These are phyloP conservation scores for Babyrousa celebensis DNA, from an alignment of 2,797 vertebrate species.

Conservation along the genomic window DNA sequence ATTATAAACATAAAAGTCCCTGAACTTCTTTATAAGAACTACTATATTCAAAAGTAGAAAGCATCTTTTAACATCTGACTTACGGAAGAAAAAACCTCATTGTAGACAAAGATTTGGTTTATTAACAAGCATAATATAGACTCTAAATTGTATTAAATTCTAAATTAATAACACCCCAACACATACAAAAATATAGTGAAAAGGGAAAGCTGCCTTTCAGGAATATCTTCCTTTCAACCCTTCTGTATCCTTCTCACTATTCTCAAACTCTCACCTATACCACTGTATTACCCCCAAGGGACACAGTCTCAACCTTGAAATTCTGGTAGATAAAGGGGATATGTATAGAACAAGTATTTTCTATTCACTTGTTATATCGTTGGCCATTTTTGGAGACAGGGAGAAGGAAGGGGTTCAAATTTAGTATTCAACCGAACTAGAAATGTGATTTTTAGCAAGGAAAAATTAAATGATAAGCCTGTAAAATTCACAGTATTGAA, in stretches of 20 bases:
- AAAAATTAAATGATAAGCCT: constrained; percentile 59
- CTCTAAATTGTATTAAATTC: constrained; percentile 47
- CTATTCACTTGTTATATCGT: constrained; percentile 22
- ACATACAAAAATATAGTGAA: constrained; percentile 31
- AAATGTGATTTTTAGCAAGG: constrained; percentile 27
- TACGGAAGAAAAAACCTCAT: background rate
- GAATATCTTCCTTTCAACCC: constrained; percentile 32
- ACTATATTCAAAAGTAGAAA: constrained; percentile 41
- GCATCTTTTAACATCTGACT: constrained; percentile 44
- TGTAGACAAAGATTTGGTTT: constrained; percentile 48
- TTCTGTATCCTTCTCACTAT: constrained; percentile 13
- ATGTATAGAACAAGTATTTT: constrained; percentile 33
- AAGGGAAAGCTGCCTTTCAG: constrained; percentile 44
- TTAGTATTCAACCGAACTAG: constrained; percentile 10
- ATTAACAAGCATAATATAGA: background rate
- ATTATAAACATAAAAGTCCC: constrained; percentile 40
- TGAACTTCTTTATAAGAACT: constrained; percentile 65
- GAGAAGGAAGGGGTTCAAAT: background rate
- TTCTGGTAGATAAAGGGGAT: background rate
- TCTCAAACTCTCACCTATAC: constrained; percentile 42
- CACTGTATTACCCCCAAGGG: constrained; percentile 37
- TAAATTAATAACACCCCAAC: constrained; percentile 23
- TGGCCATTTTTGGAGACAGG: constrained; percentile 25
- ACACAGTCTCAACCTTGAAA: constrained; percentile 30
- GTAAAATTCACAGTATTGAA: constrained; percentile 37